phyloP scores from a whole-genome alignment of 2,888 invertebrate species.

The Tortricodes alternella region DNA sequence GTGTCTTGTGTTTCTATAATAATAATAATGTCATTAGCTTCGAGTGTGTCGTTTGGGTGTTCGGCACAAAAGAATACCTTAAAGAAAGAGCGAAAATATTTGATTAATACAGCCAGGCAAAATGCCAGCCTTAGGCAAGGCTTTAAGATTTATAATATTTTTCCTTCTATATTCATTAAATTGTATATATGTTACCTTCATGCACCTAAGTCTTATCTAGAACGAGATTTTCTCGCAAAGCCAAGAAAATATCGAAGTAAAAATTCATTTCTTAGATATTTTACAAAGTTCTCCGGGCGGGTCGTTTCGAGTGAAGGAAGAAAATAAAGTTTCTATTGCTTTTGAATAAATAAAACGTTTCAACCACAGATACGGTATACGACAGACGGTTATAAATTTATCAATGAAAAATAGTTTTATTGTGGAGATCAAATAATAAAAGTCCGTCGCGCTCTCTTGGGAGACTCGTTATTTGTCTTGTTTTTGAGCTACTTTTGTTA shows the following conservation, averaged over 20 bases:
- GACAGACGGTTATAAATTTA: slow-evolving; percentile 28
- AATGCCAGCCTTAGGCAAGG: too few relatives aligned
- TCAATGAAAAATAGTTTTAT: slow-evolving; percentile 30
- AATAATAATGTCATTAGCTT: too few relatives aligned
- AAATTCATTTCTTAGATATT: slow-evolving; percentile 34
- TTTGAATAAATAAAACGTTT: slow-evolving; percentile 44
- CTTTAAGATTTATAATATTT: too few relatives aligned
- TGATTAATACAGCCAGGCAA: too few relatives aligned
- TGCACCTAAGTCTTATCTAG: neutral
- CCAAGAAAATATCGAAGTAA: slow-evolving; percentile 31
- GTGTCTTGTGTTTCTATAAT: too few relatives aligned
- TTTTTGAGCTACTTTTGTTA: slow-evolving; percentile 16
- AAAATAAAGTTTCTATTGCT: slow-evolving; percentile 42
- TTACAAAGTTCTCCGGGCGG: slow-evolving; percentile 32
- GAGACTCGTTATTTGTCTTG: slow-evolving; percentile 15
- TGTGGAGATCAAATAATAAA: slow-evolving; percentile 21
- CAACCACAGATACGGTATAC: slow-evolving; percentile 28
- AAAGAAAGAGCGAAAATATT: too few relatives aligned
- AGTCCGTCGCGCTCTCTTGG: slow-evolving; percentile 5
- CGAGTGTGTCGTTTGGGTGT: too few relatives aligned
- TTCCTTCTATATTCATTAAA: too few relatives aligned
- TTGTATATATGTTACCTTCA: neutral
- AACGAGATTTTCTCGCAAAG: slow-evolving; percentile 3
- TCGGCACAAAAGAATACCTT: too few relatives aligned
- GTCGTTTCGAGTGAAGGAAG: slow-evolving; percentile 35